Evolutionary conservation across 2,797 vertebrate genomes (phyloP), one percentile per base, ranked within the genome.

Genomic region (Tokudaia muenninki): DNA sequence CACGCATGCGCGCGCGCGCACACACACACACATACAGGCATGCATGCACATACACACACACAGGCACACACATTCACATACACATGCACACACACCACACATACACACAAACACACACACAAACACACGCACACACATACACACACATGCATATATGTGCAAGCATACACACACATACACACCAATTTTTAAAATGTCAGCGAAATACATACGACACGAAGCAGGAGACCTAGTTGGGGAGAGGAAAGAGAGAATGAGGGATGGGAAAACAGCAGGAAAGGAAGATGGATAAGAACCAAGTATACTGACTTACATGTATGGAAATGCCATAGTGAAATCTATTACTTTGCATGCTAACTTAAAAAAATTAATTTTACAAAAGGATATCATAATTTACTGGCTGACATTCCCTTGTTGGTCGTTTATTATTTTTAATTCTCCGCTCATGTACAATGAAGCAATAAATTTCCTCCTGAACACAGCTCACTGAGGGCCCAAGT

Each of bases 381-480:
- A 75, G 55, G 77, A 14, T 87, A 34, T 9, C 10, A 3, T 75
- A 37, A 92, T 74, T 96, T 55, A 79, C 61, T 13, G 24, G 24
- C 34, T 89, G 29, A 89, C 6, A 82, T 1, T 16, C 55, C 50
- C 61, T 93, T 57, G 80, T 63, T 87, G 50, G 65, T 90, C 84
- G 80, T 78, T 82, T 72, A 26, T 55, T 79, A 57, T 93, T 92
- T 88, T 86, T 14, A 74, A 44, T 86, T 93, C 86, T 87, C 86
- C 16, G 2, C 22, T 90, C 84, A 57, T 67, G 55, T 80, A 52
- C 14, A 59, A 78, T 8, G 4, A n/a, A 67, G 67, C 17, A 78
- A 11, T n/a, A 77, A 67, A 65, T 11, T 3, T 44, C 84, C 87
- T 57, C 55, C 50, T 17, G 57, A 31, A 19, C 65, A 67, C n/a